These are phyloP conservation scores for Umimayanthus chanpuru DNA, from an alignment of 92 coral and sea anemone species.

Conservation along the genomic window DNA sequence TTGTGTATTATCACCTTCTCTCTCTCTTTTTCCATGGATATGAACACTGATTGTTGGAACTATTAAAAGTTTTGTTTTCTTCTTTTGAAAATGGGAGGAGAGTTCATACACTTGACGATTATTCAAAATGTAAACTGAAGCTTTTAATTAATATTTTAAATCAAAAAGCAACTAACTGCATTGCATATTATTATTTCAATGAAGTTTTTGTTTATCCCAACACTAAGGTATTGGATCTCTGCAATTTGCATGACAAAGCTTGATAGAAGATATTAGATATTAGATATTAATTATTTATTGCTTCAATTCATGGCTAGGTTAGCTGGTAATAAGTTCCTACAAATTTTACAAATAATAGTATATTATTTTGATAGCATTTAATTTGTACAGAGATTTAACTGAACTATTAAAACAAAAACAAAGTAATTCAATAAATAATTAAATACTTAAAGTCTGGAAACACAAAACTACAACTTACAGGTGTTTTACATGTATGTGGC, in stretches of 20 bases:
- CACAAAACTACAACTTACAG: neutral
- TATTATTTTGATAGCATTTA: neutral
- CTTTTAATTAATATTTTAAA: neutral
- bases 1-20: neutral
- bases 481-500: neutral
- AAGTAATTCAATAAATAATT: neutral
- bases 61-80: no score
- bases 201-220: neutral
- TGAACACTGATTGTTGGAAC: neutral
- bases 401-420: neutral
- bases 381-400: neutral
- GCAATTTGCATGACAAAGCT: conserved; percentile 1
- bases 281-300: neutral
- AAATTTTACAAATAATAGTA: neutral
- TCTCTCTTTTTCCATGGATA: conserved; percentile 5
- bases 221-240: neutral
- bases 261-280: neutral
- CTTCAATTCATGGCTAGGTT: neutral
- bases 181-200: neutral
- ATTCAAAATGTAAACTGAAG: neutral
- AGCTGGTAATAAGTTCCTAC: neutral
- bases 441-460: neutral
- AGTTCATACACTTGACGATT: no score
- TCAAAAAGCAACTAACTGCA: neutral
- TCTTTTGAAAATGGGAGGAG: neutral